phyloP scores from a whole-genome alignment of 2,888 invertebrate species.

The Drosophila flavopinicola region DNA sequence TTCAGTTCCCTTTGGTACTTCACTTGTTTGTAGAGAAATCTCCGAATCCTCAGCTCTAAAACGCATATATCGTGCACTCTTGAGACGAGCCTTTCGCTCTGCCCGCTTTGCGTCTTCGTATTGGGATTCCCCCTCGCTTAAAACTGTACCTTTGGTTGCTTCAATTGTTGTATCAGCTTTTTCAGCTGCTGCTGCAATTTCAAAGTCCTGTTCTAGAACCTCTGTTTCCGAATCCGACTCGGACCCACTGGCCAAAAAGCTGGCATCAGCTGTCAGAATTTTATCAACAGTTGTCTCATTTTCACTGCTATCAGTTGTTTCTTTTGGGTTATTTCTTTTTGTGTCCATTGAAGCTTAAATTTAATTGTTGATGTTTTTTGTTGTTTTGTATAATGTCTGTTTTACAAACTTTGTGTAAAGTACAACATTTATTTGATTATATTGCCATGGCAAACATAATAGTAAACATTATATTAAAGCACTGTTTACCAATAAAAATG shows the following conservation, averaged over 20 bases:
- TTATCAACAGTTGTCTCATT: neutral
- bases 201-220: neutral
- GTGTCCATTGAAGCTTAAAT: neutral
- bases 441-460: slow-evolving; percentile 3
- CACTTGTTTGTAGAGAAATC: neutral
- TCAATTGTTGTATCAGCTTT: no score
- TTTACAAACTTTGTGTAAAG: neutral
- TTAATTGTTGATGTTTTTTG: neutral
- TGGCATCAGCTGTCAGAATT: neutral
- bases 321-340: neutral
- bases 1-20: neutral
- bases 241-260: neutral
- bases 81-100: slow-evolving; percentile 2
- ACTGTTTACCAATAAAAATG: no score
- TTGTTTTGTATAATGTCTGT: neutral
- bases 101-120: neutral
- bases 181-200: neutral
- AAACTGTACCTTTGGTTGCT: neutral
- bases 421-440: slow-evolving; percentile 1
- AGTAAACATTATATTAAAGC: no score
- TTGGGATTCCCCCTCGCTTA: neutral
- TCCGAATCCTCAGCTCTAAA: slow-evolving; percentile 10
- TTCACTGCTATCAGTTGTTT: neutral
- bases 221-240: neutral
- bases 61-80: slow-evolving; percentile 15